A percentile compares a stretch with the other conserved stretches of the same genome.
phyloP scores from a whole-genome alignment of 2,888 invertebrate species.

The Drosophila rellima region DNA sequence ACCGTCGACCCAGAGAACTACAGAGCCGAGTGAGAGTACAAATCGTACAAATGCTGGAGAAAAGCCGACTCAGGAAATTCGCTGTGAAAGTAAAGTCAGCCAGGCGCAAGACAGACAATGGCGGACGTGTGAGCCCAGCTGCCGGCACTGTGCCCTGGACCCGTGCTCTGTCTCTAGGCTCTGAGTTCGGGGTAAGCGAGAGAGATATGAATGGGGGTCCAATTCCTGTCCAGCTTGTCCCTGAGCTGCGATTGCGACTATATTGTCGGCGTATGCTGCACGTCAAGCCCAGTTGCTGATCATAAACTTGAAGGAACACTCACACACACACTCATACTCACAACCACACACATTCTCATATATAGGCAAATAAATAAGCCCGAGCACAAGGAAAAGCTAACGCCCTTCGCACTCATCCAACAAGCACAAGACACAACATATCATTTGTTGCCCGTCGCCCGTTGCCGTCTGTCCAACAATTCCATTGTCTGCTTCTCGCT shows the following conservation, averaged over 20 bases:
- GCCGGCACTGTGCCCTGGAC: conserved; percentile 7
- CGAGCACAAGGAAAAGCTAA: conserved; percentile 38
- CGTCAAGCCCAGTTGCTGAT: conserved; percentile 73
- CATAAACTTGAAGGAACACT: conserved; percentile 67
- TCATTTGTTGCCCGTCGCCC: conserved; percentile 59
- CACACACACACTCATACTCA: conserved; percentile 30
- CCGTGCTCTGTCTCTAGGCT: background rate
- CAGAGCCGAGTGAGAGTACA: conserved; percentile 3
- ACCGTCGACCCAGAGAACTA: conserved; percentile 14
- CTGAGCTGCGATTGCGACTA: conserved; percentile 60
- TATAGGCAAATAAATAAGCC: conserved; percentile 48
- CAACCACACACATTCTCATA: conserved; percentile 15
- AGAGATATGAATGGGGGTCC: conserved; percentile 4
- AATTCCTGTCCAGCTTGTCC: conserved; percentile 12
- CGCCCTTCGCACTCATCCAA: conserved; percentile 32
- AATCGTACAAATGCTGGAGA: background rate
- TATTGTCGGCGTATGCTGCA: conserved; percentile 67
- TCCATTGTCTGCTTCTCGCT: conserved; percentile 22
- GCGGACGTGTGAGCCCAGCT: conserved; percentile 47
- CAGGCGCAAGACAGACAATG: conserved; percentile 43
- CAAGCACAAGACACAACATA: conserved; percentile 59
- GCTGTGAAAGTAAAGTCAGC: conserved; percentile 58
- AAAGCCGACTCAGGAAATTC: conserved; percentile 42
- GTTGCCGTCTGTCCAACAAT: conserved; percentile 23
- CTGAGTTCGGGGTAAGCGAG: background rate